A percentile compares a stretch with the other conserved stretches of the same genome.
These are phyloP conservation scores for Cataglyphis altisquamis DNA, from an alignment of 2,888 invertebrate genomes.

Conservation along the genomic window DNA sequence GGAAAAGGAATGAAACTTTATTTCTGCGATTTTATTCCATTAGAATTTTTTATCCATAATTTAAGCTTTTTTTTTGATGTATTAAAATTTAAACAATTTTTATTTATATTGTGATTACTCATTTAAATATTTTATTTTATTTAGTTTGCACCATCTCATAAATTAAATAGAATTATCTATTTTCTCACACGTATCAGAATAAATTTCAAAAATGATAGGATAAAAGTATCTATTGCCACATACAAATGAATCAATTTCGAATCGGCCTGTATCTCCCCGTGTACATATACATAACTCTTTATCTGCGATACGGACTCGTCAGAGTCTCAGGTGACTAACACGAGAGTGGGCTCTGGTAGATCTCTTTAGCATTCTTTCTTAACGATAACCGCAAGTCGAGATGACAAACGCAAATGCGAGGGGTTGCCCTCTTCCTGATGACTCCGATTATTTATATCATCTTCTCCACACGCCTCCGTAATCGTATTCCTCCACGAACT, in stretches of 20 bases:
- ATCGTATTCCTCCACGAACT: conserved; percentile 2
- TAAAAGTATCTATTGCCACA: neutral
- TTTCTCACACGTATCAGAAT: neutral
- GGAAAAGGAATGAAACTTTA: neutral
- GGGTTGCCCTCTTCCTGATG: neutral
- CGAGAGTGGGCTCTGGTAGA: conserved; percentile 37
- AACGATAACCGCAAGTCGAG: conserved; percentile 55
- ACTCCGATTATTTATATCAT: conserved; percentile 34
- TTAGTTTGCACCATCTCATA: neutral
- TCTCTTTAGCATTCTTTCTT: conserved; percentile 57
- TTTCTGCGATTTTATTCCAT: neutral
- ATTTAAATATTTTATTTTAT: neutral
- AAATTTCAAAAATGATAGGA: neutral
- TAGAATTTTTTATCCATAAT: neutral
- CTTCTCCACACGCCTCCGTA: neutral
- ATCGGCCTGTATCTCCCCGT: neutral
- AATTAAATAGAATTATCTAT: neutral
- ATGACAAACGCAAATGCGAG: conserved; percentile 51
- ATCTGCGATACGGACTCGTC: conserved; percentile 49
- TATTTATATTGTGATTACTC: neutral
- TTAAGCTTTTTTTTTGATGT: neutral
- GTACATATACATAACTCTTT: conserved; percentile 28
- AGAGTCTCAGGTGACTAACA: conserved; percentile 57
- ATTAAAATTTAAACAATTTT: neutral
- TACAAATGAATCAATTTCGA: conserved; percentile 9